Base-by-base conservation (phyloP, 2,888 invertebrate genomes). In the Griposia aprilina region DNA sequence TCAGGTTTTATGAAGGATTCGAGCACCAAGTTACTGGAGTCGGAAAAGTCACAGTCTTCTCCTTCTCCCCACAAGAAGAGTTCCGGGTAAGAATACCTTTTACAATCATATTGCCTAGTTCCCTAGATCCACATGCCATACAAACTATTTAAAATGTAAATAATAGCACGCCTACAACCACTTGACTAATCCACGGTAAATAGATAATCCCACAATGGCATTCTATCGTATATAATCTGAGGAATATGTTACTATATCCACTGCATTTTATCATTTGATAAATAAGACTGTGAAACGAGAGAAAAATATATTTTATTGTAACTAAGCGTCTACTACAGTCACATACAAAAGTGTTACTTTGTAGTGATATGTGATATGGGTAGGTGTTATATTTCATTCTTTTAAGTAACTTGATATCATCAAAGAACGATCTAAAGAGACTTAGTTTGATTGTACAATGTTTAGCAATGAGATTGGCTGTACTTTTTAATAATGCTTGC, bases 1-100 rank as follows among this genome's bases (percentile, higher is more conserved):
- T 57, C 90, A 96, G 96, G 96, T 90, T 94, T 95, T 90, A 96
- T 95, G 94, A 96, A 96, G 91, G 96, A 96, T 91, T 95, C 97
- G 78, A 96, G 94, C 91, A 92, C 94, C 87, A 96, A 96, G 89
- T 90, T 97, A 86, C 89, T 97, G 91, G 96, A 96, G 83, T 96
- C 96, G 0, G 97, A 97, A 89, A 97, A 96, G 87, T 89, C 95
- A 71, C 95, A 96, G 75, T 93, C 96, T 5, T 94, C 92, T 20
- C 96, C 96, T 0, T 94, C 92, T 17, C 96, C 96, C 68, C 94
- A 96, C 90, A 97, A 96, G 91, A 97, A 97, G 90, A 92, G 95
- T 88, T 96, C 96, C 73, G 97, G 97, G 97, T 97, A 93, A 94
- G 95, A 73, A 65, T 10, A 60, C 5, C 55, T 52, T 68, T 17